A percentile compares a stretch with the other conserved stretches of the same genome.
phyloP scores from a whole-genome alignment of 2,888 invertebrate genomes.

The Archips crataeganus region DNA sequence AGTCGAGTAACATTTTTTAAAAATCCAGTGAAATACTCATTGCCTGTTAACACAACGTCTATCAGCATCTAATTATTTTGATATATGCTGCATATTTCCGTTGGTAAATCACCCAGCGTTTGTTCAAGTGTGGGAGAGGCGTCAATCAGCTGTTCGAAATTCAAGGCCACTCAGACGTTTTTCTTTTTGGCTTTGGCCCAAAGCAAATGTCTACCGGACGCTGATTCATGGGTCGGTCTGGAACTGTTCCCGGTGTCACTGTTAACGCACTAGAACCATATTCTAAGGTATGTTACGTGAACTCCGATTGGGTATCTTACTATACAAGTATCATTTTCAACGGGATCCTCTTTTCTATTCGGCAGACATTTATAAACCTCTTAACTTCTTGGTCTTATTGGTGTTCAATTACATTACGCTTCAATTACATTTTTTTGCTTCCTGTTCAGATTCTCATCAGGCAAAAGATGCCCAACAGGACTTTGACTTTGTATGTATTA shows the following conservation, averaged over 20 bases:
- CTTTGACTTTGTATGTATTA: too few species aligned
- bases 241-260: constrained; percentile 48
- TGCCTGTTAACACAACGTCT: constrained; percentile 16
- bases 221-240: constrained; percentile 63
- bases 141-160: constrained; percentile 50
- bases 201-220: constrained; percentile 58
- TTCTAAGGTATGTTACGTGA: not conserved
- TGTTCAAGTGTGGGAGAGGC: constrained; percentile 48
- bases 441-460: too few species aligned
- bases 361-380: too few species aligned
- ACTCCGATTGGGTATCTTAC: too few species aligned
- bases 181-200: constrained; percentile 63
- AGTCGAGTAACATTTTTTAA: not conserved
- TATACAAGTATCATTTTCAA: too few species aligned
- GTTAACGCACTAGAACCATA: not conserved
- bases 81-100: constrained; percentile 25
- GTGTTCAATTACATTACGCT: too few species aligned
- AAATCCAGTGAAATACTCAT: not conserved
- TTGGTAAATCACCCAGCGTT: constrained; percentile 45
- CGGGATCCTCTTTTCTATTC: too few species aligned
- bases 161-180: constrained; percentile 48
- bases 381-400: too few species aligned
- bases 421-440: too few species aligned
- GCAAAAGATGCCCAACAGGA: too few species aligned
- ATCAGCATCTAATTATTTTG: constrained; percentile 31